These are phyloP conservation scores for Philotrypesis tridentata DNA, from an alignment of 1,140 invertebrate species.

Conservation along the genomic window DNA sequence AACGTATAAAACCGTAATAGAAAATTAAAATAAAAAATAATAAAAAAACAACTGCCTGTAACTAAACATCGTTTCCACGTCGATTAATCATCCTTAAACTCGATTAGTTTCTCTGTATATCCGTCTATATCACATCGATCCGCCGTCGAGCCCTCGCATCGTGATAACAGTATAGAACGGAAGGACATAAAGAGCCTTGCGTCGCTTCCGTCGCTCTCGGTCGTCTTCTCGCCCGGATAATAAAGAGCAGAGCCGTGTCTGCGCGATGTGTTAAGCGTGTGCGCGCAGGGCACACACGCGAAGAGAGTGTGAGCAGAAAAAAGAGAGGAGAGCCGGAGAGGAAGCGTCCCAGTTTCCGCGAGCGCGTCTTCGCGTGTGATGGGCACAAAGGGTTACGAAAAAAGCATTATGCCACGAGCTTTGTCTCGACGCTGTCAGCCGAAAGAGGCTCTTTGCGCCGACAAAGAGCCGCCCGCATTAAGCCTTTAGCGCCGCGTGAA, in stretches of 20 bases:
- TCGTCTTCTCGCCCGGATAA: background rate
- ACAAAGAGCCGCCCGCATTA: background rate
- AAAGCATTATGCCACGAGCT: background rate
- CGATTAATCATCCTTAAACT: background rate
- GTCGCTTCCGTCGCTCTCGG: background rate
- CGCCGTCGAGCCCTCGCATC: background rate
- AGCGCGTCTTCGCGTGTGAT: background rate
- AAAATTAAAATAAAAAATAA: no score
- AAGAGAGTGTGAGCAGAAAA: background rate
- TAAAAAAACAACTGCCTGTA: no score
- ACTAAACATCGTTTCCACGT: background rate
- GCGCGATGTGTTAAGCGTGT: no score
- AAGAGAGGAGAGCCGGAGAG: background rate
- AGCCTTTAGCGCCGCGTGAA: background rate
- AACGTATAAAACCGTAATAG: no score
- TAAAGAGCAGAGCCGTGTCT: background rate
- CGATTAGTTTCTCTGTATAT: background rate
- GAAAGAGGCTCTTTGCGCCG: background rate
- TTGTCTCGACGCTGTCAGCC: background rate
- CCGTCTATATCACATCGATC: background rate
- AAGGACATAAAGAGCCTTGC: background rate
- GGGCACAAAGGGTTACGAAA: background rate
- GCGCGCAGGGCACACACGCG: no score
- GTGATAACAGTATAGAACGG: background rate
- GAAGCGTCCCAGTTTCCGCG: background rate